Evolutionary conservation across 35 echinoderm and acorn worm genomes (phyloP).

Genomic region (Ophiothrix spiculata): DNA sequence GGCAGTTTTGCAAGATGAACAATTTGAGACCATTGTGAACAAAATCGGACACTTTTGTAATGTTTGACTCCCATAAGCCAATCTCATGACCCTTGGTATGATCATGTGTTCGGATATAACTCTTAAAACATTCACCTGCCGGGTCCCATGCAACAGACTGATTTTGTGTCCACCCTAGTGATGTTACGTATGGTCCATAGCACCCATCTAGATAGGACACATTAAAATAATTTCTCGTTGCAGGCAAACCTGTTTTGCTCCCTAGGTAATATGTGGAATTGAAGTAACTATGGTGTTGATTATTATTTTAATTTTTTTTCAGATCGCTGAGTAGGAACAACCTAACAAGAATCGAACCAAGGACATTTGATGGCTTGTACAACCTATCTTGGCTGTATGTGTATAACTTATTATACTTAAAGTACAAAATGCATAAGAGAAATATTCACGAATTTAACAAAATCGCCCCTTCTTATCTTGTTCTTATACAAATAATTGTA

Average conservation of each 20-base stretch:
- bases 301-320: not conserved
- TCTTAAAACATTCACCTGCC: too few relatives aligned
- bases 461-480: not conserved
- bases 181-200: too few relatives aligned
- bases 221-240: too few relatives aligned
- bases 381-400: conserved; percentile 32
- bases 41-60: too few relatives aligned
- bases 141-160: too few relatives aligned
- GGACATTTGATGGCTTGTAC: conserved; percentile 21
- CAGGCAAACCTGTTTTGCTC: too few relatives aligned
- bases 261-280: not conserved
- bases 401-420: not conserved
- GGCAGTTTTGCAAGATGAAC: too few relatives aligned
- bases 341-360: not conserved
- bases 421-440: not conserved
- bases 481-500: not conserved
- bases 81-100: too few relatives aligned
- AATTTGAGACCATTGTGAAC: too few relatives aligned
- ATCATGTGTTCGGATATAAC: too few relatives aligned
- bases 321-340: not conserved
- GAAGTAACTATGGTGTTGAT: not conserved
- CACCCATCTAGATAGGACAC: not conserved
- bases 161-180: too few relatives aligned
- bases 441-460: not conserved
- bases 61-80: too few relatives aligned